phyloP scores from a whole-genome alignment of 1,140 invertebrate species.

The Meloidogyne hapla region DNA sequence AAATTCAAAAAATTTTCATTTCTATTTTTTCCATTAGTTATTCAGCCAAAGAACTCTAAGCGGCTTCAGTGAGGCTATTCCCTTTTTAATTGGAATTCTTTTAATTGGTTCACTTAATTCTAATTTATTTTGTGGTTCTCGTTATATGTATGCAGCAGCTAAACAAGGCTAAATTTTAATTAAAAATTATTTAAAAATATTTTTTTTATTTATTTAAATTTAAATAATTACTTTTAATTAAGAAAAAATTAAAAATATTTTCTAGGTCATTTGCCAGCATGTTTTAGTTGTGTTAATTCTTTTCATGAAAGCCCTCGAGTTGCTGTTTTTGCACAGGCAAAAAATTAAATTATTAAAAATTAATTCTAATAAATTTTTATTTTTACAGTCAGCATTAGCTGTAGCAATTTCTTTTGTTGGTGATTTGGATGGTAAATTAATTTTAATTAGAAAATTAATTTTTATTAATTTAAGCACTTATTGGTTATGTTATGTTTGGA shows the following conservation, averaged over 20 bases:
- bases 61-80: conserved; percentile 54
- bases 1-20: not conserved
- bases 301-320: conserved; percentile 58
- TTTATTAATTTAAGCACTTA: conserved; percentile 43
- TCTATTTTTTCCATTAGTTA: conserved; percentile 39
- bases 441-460: not conserved
- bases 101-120: conserved; percentile 61
- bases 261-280: conserved; percentile 57
- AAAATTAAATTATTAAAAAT: conserved; percentile 19
- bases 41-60: conserved; percentile 62
- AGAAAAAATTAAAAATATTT: not conserved
- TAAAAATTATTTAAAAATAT: not conserved
- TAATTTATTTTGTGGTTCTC: conserved; percentile 60
- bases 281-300: conserved; percentile 60
- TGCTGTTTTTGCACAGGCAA: conserved; percentile 59
- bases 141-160: conserved; percentile 64
- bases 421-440: conserved; percentile 51
- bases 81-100: conserved; percentile 60
- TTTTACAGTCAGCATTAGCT: conserved; percentile 57
- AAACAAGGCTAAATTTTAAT: conserved; percentile 51
- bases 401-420: conserved; percentile 62
- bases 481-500: conserved; percentile 64
- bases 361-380: not conserved
- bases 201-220: not conserved
- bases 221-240: not conserved